Evolutionary conservation across 2,888 invertebrate genomes (phyloP).

Genomic region (Oligia latruncula): DNA sequence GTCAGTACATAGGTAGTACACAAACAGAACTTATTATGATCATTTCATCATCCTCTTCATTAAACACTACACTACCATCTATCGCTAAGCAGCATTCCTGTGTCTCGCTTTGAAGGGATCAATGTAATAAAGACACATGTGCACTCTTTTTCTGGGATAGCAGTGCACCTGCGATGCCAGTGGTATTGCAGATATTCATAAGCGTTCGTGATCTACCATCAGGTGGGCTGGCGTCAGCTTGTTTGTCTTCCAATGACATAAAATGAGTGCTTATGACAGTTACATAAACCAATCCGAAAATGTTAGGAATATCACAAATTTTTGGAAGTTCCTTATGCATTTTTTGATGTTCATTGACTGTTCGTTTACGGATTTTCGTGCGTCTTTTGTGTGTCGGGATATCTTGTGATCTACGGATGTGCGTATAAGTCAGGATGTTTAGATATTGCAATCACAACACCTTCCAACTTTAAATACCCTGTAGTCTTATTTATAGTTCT

Average conservation of each 20-base stretch:
- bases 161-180: background rate
- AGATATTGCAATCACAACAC: constrained; percentile 19
- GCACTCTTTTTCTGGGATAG: background rate
- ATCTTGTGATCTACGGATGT: constrained; percentile 24
- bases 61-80: background rate
- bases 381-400: background rate
- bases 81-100: background rate
- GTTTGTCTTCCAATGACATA: background rate
- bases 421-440: constrained; percentile 9
- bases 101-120: background rate
- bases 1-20: constrained; percentile 81
- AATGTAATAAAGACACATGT: background rate
- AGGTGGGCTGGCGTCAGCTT: background rate
- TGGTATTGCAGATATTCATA: background rate
- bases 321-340: background rate
- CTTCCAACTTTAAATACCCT: background rate
- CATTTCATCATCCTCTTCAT: constrained; percentile 8
- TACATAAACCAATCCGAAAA: background rate
- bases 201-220: background rate
- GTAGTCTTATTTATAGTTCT: constrained; percentile 31
- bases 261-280: background rate
- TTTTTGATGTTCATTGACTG: background rate
- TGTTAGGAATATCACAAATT: background rate
- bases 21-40: constrained; percentile 30
- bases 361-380: background rate